Base-by-base conservation (phyloP, 2,113 vertebrate genomes). In the Nycticryphes semicollaris region DNA sequence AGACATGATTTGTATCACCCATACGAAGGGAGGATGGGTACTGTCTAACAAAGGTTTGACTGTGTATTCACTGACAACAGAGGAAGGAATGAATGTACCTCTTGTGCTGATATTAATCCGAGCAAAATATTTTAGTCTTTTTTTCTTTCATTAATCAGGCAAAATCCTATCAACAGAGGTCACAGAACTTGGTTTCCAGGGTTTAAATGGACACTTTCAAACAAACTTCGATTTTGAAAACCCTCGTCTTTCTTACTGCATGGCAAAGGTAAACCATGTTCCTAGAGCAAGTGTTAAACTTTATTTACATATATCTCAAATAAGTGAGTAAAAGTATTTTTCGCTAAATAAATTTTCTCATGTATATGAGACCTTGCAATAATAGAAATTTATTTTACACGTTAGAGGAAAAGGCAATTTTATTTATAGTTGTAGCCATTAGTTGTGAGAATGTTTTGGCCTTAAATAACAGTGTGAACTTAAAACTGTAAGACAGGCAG, bases 1-100 rank as follows among this genome's bases (percentile, higher is more conserved):
- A 91, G 63, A 24, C 22, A 37, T 56, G 43, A 90, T 91, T 94
- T 94, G 79, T 87, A 51, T 94, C 22, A 1, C 33, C 35, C 62
- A 33, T 87, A 51, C 0, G 25, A 97, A 79, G 60, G 90, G 88
- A 93, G 66, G 79, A 86, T 68, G 77, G 87, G 37, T 56, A 56
- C 37, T 50, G 16, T 57, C n/a, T 76, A 95, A 96, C 91, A 96
- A 94, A 97, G 92, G 76, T 89, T 89, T 95, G 80, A 89, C 92
- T 97, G 96, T 97, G 62, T 78, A 69, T 84, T 88, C 83, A 60
- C 56, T 92, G 78, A 84, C 68, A 95, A n/a, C 84, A 84, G 68
- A 80, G 51, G 48, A 28, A 35, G 33, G 84, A 95, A 97, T 94
- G 87, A 97, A 96, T 95, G 50, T 60, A 93, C 69, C 64, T 92